Percentiles rank a stretch among this genome's conserved stretches.
phyloP scores from a whole-genome alignment of 2,888 invertebrate species.

The Phoronis australis region DNA sequence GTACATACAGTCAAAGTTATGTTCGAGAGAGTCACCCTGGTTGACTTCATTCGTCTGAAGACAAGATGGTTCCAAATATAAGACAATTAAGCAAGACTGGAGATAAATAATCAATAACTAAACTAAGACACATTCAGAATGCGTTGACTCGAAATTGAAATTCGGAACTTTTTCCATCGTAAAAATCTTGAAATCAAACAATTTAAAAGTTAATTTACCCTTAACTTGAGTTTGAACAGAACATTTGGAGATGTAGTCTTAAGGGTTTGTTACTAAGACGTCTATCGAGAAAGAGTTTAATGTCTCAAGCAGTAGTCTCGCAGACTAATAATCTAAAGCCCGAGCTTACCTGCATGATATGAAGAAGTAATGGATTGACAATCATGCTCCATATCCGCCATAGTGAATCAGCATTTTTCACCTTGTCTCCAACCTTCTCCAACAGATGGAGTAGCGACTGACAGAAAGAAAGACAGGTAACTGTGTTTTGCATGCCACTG shows the following conservation, averaged over 20 bases:
- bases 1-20: constrained; percentile 41
- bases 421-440: constrained; percentile 19
- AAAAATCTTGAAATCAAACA: no score
- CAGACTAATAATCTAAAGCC: neutral
- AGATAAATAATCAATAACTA: no score
- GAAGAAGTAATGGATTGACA: constrained; percentile 25
- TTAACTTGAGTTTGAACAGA: no score
- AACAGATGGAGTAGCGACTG: constrained; percentile 32
- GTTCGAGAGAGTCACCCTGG: constrained; percentile 45
- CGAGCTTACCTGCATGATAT: constrained; percentile 30
- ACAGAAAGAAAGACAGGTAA: constrained; percentile 31
- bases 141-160: no score
- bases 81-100: no score
- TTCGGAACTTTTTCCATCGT: no score
- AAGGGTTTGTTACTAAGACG: no score
- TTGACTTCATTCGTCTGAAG: constrained; percentile 47
- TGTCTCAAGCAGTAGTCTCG: neutral
- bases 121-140: no score
- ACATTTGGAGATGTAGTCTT: no score
- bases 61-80: neutral
- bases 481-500: constrained; percentile 24
- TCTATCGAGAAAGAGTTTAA: no score
- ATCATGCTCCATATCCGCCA: constrained; percentile 39
- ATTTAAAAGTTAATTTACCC: no score
- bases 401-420: constrained; percentile 24